Evolutionary conservation across 2,113 vertebrate species (phyloP).

Genomic region (Entosphenus tridentatus): DNA sequence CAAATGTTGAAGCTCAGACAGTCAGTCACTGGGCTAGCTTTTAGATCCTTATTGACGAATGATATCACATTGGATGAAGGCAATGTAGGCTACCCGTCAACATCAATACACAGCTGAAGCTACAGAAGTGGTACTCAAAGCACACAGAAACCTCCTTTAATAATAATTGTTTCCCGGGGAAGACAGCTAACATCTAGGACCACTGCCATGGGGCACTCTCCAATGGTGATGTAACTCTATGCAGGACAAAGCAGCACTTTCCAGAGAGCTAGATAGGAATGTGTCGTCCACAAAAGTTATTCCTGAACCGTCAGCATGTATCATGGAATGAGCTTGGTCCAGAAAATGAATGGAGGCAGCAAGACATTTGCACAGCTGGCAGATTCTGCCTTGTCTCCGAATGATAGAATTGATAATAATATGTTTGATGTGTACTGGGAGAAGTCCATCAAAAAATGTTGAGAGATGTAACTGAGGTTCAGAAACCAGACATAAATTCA

Average conservation of each 20-base stretch:
- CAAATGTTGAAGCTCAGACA: not conserved
- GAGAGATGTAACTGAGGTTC: no score
- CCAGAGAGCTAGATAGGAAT: not conserved
- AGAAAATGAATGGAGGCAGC: not conserved
- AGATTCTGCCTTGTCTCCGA: not conserved
- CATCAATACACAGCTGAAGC: not conserved
- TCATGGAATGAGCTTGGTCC: not conserved
- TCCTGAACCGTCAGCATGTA: not conserved
- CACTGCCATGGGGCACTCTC: constrained; percentile 1
- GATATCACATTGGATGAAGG: not conserved
- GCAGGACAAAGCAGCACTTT: not conserved
- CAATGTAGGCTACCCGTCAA: not conserved
- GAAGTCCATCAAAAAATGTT: no score
- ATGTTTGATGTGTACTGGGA: no score
- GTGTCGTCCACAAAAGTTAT: not conserved
- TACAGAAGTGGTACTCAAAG: not conserved
- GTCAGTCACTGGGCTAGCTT: not conserved
- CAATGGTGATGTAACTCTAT: not conserved
- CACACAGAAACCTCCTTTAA: not conserved
- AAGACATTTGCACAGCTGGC: not conserved
- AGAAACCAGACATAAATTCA: no score
- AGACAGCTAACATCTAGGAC: not conserved
- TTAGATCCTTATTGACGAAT: not conserved
- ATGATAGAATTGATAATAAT: not conserved
- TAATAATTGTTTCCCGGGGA: not conserved